Evolutionary conservation across 2,888 invertebrate species (phyloP).

Genomic region (Conops quadrifasciatus): DNA sequence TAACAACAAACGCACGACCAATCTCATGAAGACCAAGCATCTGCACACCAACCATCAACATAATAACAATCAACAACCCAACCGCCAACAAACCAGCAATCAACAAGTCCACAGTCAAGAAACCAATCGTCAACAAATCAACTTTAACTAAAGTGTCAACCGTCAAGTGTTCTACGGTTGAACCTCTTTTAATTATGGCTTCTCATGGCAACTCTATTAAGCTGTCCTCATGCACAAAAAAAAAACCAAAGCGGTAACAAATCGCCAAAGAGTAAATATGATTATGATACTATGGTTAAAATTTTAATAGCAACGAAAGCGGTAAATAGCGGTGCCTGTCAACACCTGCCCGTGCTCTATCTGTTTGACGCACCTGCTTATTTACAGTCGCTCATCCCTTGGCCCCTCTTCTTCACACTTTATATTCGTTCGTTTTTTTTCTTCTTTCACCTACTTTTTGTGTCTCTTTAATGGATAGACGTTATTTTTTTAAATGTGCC

Average conservation of each 20-base stretch:
- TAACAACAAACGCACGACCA: too few species aligned
- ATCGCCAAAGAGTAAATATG: neutral
- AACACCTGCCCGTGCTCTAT: neutral
- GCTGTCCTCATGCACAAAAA: neutral
- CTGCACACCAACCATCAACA: too few species aligned
- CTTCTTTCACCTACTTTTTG: neutral
- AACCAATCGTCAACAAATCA: too few species aligned
- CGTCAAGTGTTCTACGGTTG: too few species aligned
- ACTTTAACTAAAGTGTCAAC: too few species aligned
- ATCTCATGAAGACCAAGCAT: too few species aligned
- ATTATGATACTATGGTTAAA: neutral
- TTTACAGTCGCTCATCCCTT: neutral
- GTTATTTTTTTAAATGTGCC: neutral
- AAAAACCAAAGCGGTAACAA: neutral
- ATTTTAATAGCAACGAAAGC: neutral
- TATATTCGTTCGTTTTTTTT: neutral
- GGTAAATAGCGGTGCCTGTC: neutral
- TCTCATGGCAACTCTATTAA: neutral
- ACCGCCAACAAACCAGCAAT: too few species aligned
- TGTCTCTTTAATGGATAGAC: neutral
- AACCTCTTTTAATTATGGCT: too few species aligned
- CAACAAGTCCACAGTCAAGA: too few species aligned
- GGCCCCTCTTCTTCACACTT: neutral
- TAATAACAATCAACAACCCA: too few species aligned
- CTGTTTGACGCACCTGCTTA: neutral